phyloP scores from a whole-genome alignment of 1,140 invertebrate species.

The Hormaphis cornu region DNA sequence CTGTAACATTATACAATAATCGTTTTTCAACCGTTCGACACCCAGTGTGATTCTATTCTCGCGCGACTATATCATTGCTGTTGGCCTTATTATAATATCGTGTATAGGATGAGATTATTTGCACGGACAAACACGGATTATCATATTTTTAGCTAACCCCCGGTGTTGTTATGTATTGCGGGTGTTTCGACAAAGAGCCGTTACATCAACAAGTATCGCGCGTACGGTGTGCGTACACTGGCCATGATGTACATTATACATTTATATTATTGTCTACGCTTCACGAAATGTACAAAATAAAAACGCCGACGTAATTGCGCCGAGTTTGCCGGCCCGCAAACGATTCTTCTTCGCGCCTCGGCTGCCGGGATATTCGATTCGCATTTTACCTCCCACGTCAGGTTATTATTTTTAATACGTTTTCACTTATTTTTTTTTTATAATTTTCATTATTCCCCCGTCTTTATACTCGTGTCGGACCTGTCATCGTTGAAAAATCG shows the following conservation, averaged over 20 bases:
- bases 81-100: too few species aligned
- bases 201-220: background rate
- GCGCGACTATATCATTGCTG: too few species aligned
- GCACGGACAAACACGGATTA: too few species aligned
- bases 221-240: too few species aligned
- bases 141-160: too few species aligned
- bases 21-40: too few species aligned
- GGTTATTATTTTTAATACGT: slow-evolving; percentile 30
- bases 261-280: background rate
- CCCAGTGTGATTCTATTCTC: too few species aligned
- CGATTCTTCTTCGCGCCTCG: background rate
- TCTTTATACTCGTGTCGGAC: slow-evolving; percentile 32
- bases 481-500: slow-evolving; percentile 33
- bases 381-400: slow-evolving; percentile 31
- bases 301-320: slow-evolving; percentile 13
- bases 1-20: too few species aligned
- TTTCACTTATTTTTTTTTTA: slow-evolving; percentile 6
- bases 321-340: background rate
- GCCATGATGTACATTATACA: background rate
- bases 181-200: background rate
- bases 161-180: too few species aligned
- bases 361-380: slow-evolving; percentile 23
- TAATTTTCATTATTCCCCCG: slow-evolving; percentile 14
- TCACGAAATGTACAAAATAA: background rate
- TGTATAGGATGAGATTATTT: too few species aligned